Conservation (phyloP, 2,797 vertebrate species). For the Zenarchopterus dispar region DNA sequence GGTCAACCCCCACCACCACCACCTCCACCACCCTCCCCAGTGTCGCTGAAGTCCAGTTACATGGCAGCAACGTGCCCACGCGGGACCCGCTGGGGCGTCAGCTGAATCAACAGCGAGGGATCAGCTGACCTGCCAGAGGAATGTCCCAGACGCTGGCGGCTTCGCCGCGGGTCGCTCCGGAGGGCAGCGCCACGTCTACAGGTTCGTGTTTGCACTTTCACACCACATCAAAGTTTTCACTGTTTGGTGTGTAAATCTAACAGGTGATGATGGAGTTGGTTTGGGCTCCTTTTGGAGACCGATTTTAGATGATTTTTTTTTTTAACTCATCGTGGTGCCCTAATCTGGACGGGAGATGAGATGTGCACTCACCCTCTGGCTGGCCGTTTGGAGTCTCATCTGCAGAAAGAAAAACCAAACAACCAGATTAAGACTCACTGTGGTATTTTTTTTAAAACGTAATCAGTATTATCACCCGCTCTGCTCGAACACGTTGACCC, state of each 20-base stretch:
- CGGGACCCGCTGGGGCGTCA: constrained; percentile 53
- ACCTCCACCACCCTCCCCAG: too few species aligned
- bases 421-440: constrained; percentile 12
- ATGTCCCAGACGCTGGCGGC: constrained; percentile 70
- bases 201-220: constrained; percentile 61
- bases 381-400: constrained; percentile 76
- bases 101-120: constrained; percentile 81
- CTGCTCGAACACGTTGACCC: constrained; percentile 15
- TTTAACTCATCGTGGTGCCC: constrained; percentile 6
- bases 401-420: constrained; percentile 64
- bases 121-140: constrained; percentile 67
- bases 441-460: not conserved
- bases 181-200: constrained; percentile 45
- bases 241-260: constrained; percentile 1
- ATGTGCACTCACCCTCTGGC: constrained; percentile 81
- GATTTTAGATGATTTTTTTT: constrained; percentile 2
- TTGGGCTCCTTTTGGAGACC: not conserved
- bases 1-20: constrained; percentile 59
- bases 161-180: constrained; percentile 37
- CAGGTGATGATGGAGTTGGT: not conserved
- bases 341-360: constrained; percentile 27
- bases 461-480: constrained; percentile 18
- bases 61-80: constrained; percentile 65
- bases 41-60: constrained; percentile 49
- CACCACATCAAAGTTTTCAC: constrained; percentile 14